phyloP scores from a whole-genome alignment of 2,797 vertebrate species.

The Tokudaia tokunoshimensis region DNA sequence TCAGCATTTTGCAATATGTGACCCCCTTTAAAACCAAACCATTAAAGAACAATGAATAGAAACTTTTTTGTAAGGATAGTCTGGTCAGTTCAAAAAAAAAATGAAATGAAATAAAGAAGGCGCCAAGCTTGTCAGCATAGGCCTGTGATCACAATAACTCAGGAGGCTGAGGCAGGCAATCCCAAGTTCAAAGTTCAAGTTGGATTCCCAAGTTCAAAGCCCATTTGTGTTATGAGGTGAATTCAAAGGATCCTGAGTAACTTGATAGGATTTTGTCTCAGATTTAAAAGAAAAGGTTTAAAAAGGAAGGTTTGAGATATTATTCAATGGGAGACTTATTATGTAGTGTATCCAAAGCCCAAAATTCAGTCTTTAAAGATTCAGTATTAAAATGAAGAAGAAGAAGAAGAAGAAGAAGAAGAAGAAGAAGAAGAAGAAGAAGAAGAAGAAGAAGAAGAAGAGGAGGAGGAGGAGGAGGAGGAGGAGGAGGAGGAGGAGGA shows the following conservation, averaged over 20 bases:
- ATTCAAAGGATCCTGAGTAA: neutral
- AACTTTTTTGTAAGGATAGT: constrained; percentile 6
- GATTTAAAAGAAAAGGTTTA: neutral
- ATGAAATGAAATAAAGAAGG: neutral
- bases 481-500: accelerated
- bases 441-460: no score
- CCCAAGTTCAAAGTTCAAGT: neutral
- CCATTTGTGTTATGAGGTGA: neutral
- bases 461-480: neutral
- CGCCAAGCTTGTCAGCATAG: neutral
- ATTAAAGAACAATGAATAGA: neutral
- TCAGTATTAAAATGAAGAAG: neutral
- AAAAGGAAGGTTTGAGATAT: neutral
- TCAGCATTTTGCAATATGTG: neutral
- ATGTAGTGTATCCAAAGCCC: neutral
- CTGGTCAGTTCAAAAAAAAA: neutral
- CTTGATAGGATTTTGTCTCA: neutral
- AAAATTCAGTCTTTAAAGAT: neutral
- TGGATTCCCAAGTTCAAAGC: neutral
- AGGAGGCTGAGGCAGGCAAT: neutral
- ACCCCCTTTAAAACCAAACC: constrained; percentile 69
- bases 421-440: no score
- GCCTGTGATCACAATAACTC: neutral
- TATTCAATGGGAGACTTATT: neutral
- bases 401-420: no score